Conservation (phyloP, 2,888 invertebrate species). For the Mythimna albipuncta region DNA sequence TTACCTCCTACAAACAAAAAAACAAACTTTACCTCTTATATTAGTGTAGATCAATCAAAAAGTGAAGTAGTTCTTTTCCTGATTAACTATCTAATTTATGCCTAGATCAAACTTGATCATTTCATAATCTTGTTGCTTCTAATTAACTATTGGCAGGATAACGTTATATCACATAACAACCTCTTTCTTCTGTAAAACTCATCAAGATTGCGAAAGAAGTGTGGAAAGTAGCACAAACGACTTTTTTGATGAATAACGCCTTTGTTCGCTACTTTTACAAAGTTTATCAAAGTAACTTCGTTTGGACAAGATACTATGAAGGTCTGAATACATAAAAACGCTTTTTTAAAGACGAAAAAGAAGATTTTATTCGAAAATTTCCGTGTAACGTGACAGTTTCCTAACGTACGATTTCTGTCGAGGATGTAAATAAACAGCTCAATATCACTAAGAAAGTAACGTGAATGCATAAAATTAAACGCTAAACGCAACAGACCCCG, state of each 20-base stretch:
- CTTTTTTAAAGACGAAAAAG: slow-evolving; percentile 28
- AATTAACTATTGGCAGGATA: slow-evolving; percentile 35
- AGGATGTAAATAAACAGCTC: slow-evolving; percentile 47
- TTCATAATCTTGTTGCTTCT: slow-evolving; percentile 28
- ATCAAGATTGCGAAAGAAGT: slow-evolving; percentile 69
- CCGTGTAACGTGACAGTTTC: slow-evolving; percentile 52
- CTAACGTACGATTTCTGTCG: slow-evolving; percentile 6
- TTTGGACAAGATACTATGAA: slow-evolving; percentile 2
- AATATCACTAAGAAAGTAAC: slow-evolving; percentile 31
- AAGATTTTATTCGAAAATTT: slow-evolving; percentile 44
- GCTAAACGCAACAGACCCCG: slow-evolving; percentile 39
- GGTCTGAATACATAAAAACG: slow-evolving; percentile 24
- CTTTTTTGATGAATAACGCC: slow-evolving; percentile 6
- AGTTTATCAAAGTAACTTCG: slow-evolving; percentile 21
- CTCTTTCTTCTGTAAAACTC: slow-evolving; percentile 52
- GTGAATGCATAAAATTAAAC: slow-evolving; percentile 33
- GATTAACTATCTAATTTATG: slow-evolving; percentile 17
- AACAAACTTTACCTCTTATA: no score
- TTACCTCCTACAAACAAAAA: no score
- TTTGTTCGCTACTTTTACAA: slow-evolving; percentile 22
- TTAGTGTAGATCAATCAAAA: background rate
- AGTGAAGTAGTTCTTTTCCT: slow-evolving; percentile 3
- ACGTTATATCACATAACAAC: slow-evolving; percentile 64
- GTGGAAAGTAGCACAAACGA: slow-evolving; percentile 72
- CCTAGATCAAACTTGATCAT: slow-evolving; percentile 29